These are phyloP conservation scores for Norana najaformis DNA, from an alignment of 2,888 invertebrate genomes.

Conservation along the genomic window DNA sequence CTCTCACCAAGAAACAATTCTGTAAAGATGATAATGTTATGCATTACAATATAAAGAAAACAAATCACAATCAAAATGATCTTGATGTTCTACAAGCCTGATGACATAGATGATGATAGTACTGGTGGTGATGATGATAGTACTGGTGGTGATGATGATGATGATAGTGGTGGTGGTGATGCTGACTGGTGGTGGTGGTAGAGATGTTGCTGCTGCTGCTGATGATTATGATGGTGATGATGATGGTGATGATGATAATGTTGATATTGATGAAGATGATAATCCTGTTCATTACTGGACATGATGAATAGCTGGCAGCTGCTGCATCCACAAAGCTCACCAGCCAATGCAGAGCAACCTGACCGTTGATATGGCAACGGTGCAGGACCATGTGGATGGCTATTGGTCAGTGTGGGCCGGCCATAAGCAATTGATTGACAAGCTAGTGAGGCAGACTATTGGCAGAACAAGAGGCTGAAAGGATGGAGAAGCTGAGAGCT, in stretches of 20 bases:
- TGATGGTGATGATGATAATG: neutral
- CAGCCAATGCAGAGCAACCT: neutral
- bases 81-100: neutral
- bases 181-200: neutral
- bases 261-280: conserved; percentile 22
- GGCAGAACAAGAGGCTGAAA: neutral
- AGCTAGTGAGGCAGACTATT: neutral
- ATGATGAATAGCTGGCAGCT: neutral
- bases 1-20: neutral
- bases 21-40: neutral
- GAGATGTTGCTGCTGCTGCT: neutral
- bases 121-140: neutral
- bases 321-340: neutral
- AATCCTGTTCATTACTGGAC: conserved; percentile 8
- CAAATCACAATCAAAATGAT: neutral
- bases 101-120: neutral
- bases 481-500: conserved; percentile 13
- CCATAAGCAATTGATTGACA: neutral
- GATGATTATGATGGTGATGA: neutral
- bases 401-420: conserved; percentile 19
- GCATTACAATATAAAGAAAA: neutral
- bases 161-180: neutral
- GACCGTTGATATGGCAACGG: conserved; percentile 19
- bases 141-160: neutral
- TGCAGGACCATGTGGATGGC: neutral